These are phyloP conservation scores for Cosmopolites sordidus DNA, from an alignment of 2,888 invertebrate genomes.

Conservation along the genomic window DNA sequence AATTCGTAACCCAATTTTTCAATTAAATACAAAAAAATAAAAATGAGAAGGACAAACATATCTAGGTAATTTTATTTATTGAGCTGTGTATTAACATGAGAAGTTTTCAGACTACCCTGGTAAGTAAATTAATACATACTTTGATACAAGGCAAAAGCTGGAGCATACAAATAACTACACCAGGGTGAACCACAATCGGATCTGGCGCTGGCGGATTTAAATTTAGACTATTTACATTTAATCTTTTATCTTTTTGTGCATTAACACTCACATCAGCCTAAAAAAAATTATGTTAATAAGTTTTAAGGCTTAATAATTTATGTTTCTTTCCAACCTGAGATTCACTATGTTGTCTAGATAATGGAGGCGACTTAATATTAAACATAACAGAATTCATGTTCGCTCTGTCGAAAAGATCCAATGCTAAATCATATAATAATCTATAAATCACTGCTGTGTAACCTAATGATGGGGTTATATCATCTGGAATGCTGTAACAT, in stretches of 20 bases:
- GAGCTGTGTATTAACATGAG: no score
- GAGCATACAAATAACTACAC: slow-evolving; percentile 90
- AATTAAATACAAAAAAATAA: no score
- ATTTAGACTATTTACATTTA: slow-evolving; percentile 69
- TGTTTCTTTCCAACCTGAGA: slow-evolving; percentile 44
- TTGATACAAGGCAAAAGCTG: slow-evolving; percentile 85
- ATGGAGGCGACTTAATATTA: slow-evolving; percentile 61
- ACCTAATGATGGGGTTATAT: slow-evolving; percentile 72
- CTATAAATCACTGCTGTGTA: slow-evolving; percentile 83
- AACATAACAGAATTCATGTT: slow-evolving; percentile 63
- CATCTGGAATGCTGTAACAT: slow-evolving; percentile 59
- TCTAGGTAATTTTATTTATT: no score
- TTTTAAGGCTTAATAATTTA: background rate
- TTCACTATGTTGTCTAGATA: slow-evolving; percentile 61
- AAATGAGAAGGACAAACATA: no score
- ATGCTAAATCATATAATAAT: slow-evolving; percentile 88
- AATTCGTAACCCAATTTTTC: no score
- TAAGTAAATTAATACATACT: slow-evolving; percentile 36
- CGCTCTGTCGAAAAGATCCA: slow-evolving; percentile 92
- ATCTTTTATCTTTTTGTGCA: slow-evolving; percentile 47
- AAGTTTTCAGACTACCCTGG: no score
- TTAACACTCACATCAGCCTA: slow-evolving; percentile 18
- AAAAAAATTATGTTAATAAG: slow-evolving; percentile 7
- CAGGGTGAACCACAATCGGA: slow-evolving; percentile 91
- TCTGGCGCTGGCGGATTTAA: slow-evolving; percentile 69